Evolutionary conservation across 2,797 vertebrate genomes (phyloP), one percentile per base, ranked within the genome.

Genomic region (Somateria mollissima): DNA sequence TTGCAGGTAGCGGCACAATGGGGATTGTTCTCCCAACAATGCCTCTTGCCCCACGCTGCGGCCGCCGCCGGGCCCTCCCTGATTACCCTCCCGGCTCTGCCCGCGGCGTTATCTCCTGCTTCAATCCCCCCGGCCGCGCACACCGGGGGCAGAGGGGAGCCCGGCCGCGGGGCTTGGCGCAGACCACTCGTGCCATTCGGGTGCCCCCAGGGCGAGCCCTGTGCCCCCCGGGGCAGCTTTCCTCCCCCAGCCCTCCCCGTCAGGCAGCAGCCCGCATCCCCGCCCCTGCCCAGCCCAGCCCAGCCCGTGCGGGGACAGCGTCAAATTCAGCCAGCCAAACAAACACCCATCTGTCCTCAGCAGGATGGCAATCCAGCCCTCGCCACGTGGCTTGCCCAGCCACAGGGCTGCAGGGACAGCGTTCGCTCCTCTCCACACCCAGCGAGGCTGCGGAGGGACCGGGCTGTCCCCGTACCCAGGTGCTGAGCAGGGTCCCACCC

Each of bases 1-100:
- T 98, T 98, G 98, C 98, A 99, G 98, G 98, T 98, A 98, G 97
- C 43, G 49, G 92, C 85, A 98, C 98, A 99, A 99, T 98, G 98
- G 88, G 97, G 96, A 98, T 99, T 99, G 99, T 99, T 98, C 98
- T 98, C 97, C 91, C 96, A 96, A 96, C 97, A 98, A 98, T 95
- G 94, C 89, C 76, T 89, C 95, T 91, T 70, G 25, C 65, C 90
- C 89, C 70, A 57, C 20, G 4, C 94, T 60, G 71, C 80, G 51
- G 51, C 95, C 21, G 25, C 82, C 51, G 41, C 79, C 24, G 39
- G 65, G 19, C 54, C 83, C 11, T 6, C 64, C 78, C 76, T 34
- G 84, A 75, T 90, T 77, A 89, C 64, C 28, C 61, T 56, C 74
- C 36, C 7, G 3, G 4, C 88, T 89, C 61, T 87, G 73, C 47